A percentile compares a stretch with the other conserved stretches of the same genome.
phyloP scores from a whole-genome alignment of 2,113 vertebrate species.

The Dasypus novemcinctus region DNA sequence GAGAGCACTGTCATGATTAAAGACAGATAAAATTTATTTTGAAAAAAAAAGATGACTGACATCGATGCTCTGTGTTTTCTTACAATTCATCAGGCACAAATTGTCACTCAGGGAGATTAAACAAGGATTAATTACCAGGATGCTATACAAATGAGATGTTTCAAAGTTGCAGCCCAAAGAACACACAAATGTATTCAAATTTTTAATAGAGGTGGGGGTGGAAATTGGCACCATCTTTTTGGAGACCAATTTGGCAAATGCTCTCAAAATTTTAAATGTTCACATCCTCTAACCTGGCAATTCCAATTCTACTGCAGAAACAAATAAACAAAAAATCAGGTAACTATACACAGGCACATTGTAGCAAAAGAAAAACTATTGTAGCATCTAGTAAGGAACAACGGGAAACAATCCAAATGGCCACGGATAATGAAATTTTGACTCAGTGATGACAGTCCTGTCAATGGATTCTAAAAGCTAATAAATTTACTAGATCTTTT shows the following conservation, averaged over 20 bases:
- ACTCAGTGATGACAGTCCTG: neutral
- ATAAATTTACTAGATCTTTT: neutral
- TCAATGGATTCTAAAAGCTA: neutral
- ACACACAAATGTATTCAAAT: neutral
- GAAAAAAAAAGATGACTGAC: neutral
- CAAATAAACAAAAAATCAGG: neutral
- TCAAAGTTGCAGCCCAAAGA: neutral
- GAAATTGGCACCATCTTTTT: neutral
- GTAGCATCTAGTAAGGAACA: neutral
- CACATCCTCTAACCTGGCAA: neutral
- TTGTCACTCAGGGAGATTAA: neutral
- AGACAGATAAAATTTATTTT: conserved; percentile 27
- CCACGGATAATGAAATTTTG: neutral
- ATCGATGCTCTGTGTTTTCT: neutral
- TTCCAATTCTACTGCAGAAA: neutral
- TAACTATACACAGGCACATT: neutral
- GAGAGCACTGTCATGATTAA: neutral
- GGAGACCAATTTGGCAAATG: neutral
- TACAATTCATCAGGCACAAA: neutral
- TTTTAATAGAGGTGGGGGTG: neutral
- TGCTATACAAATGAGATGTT: neutral
- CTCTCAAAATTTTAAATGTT: neutral
- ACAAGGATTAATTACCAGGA: conserved; percentile 15
- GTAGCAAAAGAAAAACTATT: neutral
- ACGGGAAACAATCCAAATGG: neutral